A percentile compares a stretch with the other conserved stretches of the same genome.
These are phyloP conservation scores for Halictus ligatus DNA, from an alignment of 2,888 invertebrate genomes.

Conservation along the genomic window DNA sequence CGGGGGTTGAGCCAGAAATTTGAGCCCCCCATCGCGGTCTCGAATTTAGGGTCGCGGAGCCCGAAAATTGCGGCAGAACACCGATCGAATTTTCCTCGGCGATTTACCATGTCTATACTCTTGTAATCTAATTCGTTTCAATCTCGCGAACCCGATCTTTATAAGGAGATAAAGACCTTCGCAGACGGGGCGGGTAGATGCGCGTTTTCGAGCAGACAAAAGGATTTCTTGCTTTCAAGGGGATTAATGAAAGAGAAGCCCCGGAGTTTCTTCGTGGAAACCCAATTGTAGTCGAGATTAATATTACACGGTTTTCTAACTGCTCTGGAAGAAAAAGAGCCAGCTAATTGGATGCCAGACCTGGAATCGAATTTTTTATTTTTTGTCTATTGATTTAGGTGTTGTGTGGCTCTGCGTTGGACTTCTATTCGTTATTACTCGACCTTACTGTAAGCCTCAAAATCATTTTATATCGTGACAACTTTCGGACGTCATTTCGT, in stretches of 20 bases:
- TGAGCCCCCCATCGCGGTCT: neutral
- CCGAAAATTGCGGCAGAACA: neutral
- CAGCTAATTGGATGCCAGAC: neutral
- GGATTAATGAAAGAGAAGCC: neutral
- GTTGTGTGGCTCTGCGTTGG: neutral
- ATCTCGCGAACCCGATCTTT: neutral
- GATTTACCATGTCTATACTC: neutral
- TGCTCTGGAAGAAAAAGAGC: neutral
- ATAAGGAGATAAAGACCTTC: neutral
- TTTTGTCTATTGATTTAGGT: neutral
- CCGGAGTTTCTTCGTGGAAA: neutral
- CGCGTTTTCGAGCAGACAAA: neutral
- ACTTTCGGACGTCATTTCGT: too few relatives aligned
- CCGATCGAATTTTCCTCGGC: neutral
- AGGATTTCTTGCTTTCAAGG: neutral
- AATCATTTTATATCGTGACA: too few relatives aligned
- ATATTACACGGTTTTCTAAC: neutral
- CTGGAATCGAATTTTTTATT: neutral
- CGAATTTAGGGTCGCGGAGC: neutral
- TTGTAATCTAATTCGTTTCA: conserved; percentile 12
- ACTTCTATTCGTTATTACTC: too few relatives aligned
- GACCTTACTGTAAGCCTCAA: too few relatives aligned
- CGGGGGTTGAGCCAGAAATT: neutral
- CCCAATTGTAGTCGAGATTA: neutral
- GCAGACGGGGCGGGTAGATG: neutral